Percentiles rank a stretch among this genome's conserved stretches.
Conservation (phyloP, 2,797 vertebrate genomes). For the Schizopygopsis pylzovi region DNA sequence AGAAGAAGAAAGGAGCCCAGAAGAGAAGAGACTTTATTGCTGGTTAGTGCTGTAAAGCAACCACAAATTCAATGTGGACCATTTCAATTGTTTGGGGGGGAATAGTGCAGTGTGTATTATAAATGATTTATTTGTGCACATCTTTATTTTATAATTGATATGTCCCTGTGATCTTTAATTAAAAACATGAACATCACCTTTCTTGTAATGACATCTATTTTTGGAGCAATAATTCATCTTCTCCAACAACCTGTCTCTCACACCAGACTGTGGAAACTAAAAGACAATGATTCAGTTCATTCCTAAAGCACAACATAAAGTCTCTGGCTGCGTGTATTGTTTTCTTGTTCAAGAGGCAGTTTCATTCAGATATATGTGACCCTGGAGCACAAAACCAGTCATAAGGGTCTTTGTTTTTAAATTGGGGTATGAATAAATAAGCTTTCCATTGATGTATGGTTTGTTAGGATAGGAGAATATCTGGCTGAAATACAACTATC, state of each 20-base stretch:
- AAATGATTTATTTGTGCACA: not conserved
- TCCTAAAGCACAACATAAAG: not conserved
- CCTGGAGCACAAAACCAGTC: too few relatives aligned
- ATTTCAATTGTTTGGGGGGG: too few relatives aligned
- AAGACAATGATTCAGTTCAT: not conserved
- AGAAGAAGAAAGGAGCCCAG: not conserved
- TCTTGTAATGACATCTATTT: not conserved
- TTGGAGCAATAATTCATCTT: not conserved
- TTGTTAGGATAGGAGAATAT: too few relatives aligned
- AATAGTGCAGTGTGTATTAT: not conserved
- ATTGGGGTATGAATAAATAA: too few relatives aligned
- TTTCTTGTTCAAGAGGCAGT: not conserved
- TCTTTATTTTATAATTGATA: not conserved
- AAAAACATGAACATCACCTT: not conserved
- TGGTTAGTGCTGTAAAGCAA: not conserved
- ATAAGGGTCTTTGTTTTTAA: too few relatives aligned
- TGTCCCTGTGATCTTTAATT: not conserved
- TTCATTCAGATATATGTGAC: not conserved
- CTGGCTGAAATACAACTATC: too few relatives aligned
- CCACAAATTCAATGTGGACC: not conserved
- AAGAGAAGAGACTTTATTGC: not conserved
- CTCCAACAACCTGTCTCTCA: not conserved
- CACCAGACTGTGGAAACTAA: not conserved
- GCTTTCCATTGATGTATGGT: too few relatives aligned
- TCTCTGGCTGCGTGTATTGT: not conserved